phyloP scores from a whole-genome alignment of 2,888 invertebrate genomes.

The Leptarthrus brevirostris region DNA sequence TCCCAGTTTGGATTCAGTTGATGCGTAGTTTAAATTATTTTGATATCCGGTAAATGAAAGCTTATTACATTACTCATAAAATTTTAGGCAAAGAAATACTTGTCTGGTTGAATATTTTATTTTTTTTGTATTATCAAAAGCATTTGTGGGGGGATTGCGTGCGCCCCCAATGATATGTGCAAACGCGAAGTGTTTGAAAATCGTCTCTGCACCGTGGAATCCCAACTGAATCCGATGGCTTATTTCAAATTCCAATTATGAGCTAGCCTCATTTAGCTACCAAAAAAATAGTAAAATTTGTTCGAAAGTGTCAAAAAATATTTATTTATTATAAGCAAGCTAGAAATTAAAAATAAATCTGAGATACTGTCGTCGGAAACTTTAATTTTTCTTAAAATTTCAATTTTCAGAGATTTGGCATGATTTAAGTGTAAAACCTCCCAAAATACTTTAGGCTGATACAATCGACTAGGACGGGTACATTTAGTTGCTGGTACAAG shows the following conservation, averaged over 20 bases:
- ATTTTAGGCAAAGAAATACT: slow-evolving; percentile 8
- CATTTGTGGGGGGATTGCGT: slow-evolving; percentile 22
- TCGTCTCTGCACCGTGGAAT: neutral
- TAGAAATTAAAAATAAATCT: no score
- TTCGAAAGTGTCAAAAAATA: no score
- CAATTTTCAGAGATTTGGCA: no score
- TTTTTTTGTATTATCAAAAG: slow-evolving; percentile 9
- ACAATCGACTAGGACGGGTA: no score
- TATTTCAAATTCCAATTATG: neutral
- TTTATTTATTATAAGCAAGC: no score
- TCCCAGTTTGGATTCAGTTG: slow-evolving; percentile 5
- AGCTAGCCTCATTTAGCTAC: neutral
- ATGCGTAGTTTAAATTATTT: neutral
- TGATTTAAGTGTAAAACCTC: no score
- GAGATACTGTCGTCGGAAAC: no score
- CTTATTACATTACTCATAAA: neutral
- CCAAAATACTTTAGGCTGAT: no score
- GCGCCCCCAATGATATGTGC: neutral
- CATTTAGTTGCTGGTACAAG: no score
- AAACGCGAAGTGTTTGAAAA: neutral
- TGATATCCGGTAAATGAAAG: neutral
- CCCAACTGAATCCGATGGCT: neutral
- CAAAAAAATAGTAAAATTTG: neutral
- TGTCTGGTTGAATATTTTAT: slow-evolving; percentile 9
- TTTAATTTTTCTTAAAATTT: no score